Base-by-base conservation (phyloP, 2,113 vertebrate species). In the Hyaena hyaena region DNA sequence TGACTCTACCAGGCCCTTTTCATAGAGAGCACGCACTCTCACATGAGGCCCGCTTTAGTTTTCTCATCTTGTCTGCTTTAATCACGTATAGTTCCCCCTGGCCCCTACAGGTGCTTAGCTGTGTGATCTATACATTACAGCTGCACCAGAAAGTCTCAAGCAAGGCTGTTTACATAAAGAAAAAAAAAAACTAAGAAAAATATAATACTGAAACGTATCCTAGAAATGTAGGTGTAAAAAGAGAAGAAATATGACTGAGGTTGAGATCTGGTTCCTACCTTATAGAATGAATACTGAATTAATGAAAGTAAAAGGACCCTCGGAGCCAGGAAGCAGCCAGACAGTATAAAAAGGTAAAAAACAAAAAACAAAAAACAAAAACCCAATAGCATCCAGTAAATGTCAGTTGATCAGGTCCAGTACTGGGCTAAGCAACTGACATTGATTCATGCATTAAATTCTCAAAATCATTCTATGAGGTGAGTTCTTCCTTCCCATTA, bases 201-300 rank as follows among this genome's bases (percentile, higher is more conserved):
- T 48, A 53, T 77, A 74, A 93, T 74, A 68, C 1, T 76, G 63
- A 74, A 80, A 58, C 58, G 5, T 48, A 88, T 48, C 79, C 90
- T 26, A 92, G 63, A 97, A 98, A 95, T 76, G 35, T 24, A 92
- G 35, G 55, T 88, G 43, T 80, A 74, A 79, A 80, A 96, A 88
- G 12, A 69, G 16, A 81, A 90, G 43, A 96, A 91, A 84, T 53
- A 86, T 86, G 50, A 61, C 0, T 93, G 31, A 63, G 91, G 71
- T 63, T 23, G 50, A 93, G 31, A 69, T 55, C 53, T 73, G 14
- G 2, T 65, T 90, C 65, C 28, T 50, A 7, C 7, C 68, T 69
- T 65, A 77, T 33, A 48, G 35, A 50, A 77, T 45, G 16, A 77
- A 86, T 68, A 14, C 63, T 66, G 4, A 94, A 39, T 80, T 74